Evolutionary conservation across 2,113 vertebrate species (phyloP), one percentile per base, ranked within the genome.

Genomic region (Bubo scandiacus): DNA sequence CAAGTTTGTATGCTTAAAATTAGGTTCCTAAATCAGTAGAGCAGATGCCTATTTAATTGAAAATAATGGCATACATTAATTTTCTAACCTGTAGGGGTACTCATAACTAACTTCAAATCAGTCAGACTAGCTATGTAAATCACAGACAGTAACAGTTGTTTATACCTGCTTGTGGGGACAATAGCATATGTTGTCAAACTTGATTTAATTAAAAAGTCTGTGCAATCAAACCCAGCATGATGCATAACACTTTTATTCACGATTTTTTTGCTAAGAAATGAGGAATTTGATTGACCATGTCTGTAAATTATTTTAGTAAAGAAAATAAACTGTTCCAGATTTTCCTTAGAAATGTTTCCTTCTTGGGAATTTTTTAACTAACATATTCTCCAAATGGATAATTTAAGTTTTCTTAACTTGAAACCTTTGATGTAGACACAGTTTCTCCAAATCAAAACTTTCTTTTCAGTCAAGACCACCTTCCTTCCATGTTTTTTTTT

Each of bases 141-240:
- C 86, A 86, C 75, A 79, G 73, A 61, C 47, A 94, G 45, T 75
- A 92, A 87, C 70, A 91, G 91, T 92, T 91, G 81, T 82, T 96
- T 88, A 52, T 58, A 73, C 55, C 71, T 63, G 89, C 65, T 94
- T 82, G 61, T 82, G 81, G 90, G 82, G 83, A 96, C 86, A 92
- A 81, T 30, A 95, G 88, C 79, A 81, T 84, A 92, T 94, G 94
- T 38, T 92, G 81, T 79, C 87, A 95, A 85, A 91, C 63, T 40
- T 90, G 68, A 89, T 59, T 87, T 95, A 92, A 96, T 92, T 81
- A 95, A 94, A 81, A 95, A 89, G 57, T 61, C 87, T 92, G 45
- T 59, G 43, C 66, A 85, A 91, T 75, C 77, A 89, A 78, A 94
- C 63, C 34, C 70, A 96, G 52, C 70, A 43, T 36, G 88, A 94